Conservation (phyloP, 2,113 vertebrate genomes). For the Mesitornis unicolor region DNA sequence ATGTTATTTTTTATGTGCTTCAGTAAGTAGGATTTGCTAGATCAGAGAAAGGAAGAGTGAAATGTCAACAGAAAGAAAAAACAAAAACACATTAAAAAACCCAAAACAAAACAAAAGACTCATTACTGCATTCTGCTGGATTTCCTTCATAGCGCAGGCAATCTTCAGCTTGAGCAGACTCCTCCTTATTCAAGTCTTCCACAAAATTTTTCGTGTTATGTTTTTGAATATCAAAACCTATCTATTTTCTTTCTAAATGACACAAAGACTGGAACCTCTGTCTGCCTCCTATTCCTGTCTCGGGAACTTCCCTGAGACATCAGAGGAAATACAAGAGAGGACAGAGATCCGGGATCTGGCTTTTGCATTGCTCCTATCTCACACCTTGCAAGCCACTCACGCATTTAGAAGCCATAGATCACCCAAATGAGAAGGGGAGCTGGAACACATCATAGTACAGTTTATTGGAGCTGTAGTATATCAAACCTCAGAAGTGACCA, state of each 20-base stretch:
- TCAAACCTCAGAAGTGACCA: background rate
- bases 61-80: background rate
- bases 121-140: background rate
- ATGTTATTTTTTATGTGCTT: background rate
- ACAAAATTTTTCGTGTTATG: background rate
- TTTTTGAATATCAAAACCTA: background rate
- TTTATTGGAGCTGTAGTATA: background rate
- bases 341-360: background rate
- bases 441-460: background rate
- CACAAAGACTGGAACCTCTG: background rate
- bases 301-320: background rate
- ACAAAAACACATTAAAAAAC: no score
- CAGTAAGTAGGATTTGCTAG: background rate
- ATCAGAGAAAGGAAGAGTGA: background rate
- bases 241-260: background rate
- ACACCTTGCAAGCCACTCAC: rapidly evolving
- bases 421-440: background rate
- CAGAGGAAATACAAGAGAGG: background rate
- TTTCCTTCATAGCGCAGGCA: background rate
- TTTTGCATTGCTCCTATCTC: background rate
- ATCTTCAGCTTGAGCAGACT: background rate
- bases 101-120: background rate
- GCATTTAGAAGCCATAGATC: background rate
- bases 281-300: background rate
- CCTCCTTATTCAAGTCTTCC: background rate